phyloP scores from a whole-genome alignment of 2,888 invertebrate species.

The Pollenia griseotomentosa region DNA sequence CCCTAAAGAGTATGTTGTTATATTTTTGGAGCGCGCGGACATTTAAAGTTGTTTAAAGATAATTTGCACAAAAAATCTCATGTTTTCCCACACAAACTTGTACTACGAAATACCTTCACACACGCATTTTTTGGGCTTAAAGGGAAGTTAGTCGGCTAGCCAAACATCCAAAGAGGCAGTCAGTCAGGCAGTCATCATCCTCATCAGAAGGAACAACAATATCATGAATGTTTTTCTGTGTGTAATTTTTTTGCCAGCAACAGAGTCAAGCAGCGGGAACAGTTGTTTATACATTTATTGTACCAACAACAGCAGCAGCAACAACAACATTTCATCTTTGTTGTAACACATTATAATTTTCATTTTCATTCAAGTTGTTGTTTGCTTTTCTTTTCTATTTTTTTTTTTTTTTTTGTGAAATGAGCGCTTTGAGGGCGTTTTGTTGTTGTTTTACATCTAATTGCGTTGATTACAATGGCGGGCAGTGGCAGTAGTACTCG shows the following conservation, averaged over 20 bases:
- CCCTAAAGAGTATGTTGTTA: conserved; percentile 17
- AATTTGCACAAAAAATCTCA: conserved; percentile 8
- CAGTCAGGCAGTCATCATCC: conserved; percentile 43
- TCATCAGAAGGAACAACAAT: conserved; percentile 31
- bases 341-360: conserved; percentile 63
- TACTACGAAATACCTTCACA: neutral
- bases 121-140: conserved; percentile 53
- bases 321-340: conserved; percentile 47
- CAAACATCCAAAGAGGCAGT: conserved; percentile 21
- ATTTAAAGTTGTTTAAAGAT: conserved; percentile 50
- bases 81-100: neutral
- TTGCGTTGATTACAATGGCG: conserved; percentile 74
- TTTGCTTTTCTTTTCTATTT: conserved; percentile 28
- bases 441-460: conserved; percentile 73
- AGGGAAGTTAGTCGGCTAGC: conserved; percentile 21
- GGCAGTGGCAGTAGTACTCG: conserved; percentile 35
- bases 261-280: conserved; percentile 39
- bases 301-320: conserved; percentile 24
- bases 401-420: conserved; percentile 32
- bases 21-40: conserved; percentile 38
- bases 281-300: conserved; percentile 57
- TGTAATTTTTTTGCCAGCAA: conserved; percentile 11
- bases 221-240: conserved; percentile 35
- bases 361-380: conserved; percentile 50
- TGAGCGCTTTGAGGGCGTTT: conserved; percentile 68